These are phyloP conservation scores for Leptinotarsa juncta DNA, from an alignment of 2,888 invertebrate species.

Conservation along the genomic window DNA sequence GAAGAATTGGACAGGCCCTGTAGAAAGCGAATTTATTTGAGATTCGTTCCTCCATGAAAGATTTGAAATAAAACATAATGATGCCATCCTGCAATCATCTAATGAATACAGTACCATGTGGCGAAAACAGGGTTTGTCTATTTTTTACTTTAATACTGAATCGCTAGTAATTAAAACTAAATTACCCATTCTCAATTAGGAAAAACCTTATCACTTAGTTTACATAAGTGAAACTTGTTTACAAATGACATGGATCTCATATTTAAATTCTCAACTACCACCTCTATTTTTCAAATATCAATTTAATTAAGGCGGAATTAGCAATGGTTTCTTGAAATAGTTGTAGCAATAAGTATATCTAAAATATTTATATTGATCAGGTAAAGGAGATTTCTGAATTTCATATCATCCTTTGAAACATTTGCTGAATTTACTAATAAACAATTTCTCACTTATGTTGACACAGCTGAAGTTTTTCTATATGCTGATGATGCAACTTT, in stretches of 20 bases:
- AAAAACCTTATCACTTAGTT: neutral
- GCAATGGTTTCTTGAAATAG: neutral
- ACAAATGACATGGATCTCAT: neutral
- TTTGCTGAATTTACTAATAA: neutral
- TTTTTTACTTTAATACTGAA: neutral
- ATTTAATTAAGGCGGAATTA: neutral
- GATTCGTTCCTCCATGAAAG: neutral
- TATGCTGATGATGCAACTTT: no score
- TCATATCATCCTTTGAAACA: neutral
- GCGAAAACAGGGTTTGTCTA: neutral
- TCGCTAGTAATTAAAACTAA: neutral
- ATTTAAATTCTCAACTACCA: neutral
- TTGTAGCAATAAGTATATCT: neutral
- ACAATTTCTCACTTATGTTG: no score
- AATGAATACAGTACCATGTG: neutral
- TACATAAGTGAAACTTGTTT: neutral
- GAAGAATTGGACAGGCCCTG: neutral
- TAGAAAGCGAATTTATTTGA: neutral
- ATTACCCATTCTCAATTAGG: neutral
- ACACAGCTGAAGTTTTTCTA: no score
- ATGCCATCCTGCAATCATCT: neutral
- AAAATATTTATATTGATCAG: neutral
- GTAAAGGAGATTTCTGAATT: neutral
- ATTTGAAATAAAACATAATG: neutral
- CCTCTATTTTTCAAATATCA: neutral